phyloP scores from a whole-genome alignment of 2,797 vertebrate genomes.

The Echeneis naucrates region DNA sequence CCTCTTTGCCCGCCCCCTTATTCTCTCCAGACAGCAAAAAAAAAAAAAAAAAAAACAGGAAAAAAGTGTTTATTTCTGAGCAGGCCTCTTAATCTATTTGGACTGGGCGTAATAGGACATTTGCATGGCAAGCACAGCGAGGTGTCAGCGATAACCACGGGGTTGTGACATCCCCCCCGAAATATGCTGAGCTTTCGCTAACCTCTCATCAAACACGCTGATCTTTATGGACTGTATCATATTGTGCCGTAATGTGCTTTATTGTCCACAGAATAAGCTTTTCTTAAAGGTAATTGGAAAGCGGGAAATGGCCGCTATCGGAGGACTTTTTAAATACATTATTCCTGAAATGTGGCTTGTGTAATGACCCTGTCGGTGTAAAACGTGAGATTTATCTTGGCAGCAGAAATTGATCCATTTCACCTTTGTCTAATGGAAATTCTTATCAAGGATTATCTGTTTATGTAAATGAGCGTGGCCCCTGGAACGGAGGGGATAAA shows the following conservation, averaged over 20 bases:
- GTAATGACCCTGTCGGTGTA: constrained; percentile 99
- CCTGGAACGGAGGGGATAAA: constrained; percentile 86
- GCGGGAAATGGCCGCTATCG: constrained; percentile 97
- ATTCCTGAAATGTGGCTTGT: constrained; percentile 97
- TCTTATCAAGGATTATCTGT: constrained; percentile 99
- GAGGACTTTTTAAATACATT: constrained; percentile 96
- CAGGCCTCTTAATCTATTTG: constrained; percentile 84
- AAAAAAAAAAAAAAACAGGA: constrained; percentile 16
- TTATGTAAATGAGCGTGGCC: constrained; percentile 99
- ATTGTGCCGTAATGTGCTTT: constrained; percentile 99
- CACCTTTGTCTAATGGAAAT: constrained; percentile 99
- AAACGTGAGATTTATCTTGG: constrained; percentile 99
- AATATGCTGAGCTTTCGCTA: constrained; percentile 99
- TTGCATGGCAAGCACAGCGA: constrained; percentile 81
- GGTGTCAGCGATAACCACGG: constrained; percentile 90
- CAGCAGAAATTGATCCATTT: constrained; percentile 99
- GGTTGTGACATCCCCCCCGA: constrained; percentile 93
- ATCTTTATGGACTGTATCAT: constrained; percentile 99
- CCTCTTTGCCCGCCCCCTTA: constrained; percentile 13
- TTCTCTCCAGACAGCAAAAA: constrained; percentile 22
- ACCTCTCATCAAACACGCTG: constrained; percentile 99
- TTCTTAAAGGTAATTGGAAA: constrained; percentile 99
- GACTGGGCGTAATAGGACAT: constrained; percentile 83
- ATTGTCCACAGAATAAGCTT: constrained; percentile 99
- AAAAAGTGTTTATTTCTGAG: constrained; percentile 82